phyloP scores from a whole-genome alignment of 2,797 vertebrate species.

The Fistularia commersonii region DNA sequence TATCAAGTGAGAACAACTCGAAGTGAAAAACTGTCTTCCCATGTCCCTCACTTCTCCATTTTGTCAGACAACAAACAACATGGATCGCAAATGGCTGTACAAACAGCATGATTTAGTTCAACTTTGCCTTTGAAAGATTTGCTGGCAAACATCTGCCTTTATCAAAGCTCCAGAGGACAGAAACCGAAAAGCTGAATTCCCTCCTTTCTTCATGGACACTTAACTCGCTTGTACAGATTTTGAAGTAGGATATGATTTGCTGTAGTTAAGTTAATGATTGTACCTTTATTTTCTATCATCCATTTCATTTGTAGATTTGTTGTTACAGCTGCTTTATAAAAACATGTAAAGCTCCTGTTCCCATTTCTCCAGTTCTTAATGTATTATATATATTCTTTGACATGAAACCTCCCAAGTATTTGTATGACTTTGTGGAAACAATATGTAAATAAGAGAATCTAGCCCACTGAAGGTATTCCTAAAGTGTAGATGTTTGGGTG shows the following conservation, averaged over 20 bases:
- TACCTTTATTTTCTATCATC: slow-evolving; percentile 58
- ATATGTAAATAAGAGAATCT: slow-evolving; percentile 76
- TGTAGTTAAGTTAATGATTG: slow-evolving; percentile 59
- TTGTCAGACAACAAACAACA: slow-evolving; percentile 27
- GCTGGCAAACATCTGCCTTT: slow-evolving; percentile 36
- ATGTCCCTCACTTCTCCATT: slow-evolving; percentile 23
- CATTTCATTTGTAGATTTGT: slow-evolving; percentile 78
- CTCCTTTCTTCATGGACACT: slow-evolving; percentile 40
- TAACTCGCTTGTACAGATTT: slow-evolving; percentile 66
- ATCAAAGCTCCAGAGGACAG: slow-evolving; percentile 28
- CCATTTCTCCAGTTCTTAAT: slow-evolving; percentile 57
- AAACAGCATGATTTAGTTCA: slow-evolving; percentile 52
- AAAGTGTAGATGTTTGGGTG: slow-evolving; percentile 66
- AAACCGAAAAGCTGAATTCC: slow-evolving; percentile 36
- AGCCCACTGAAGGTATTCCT: slow-evolving; percentile 62
- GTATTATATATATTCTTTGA: slow-evolving; percentile 75
- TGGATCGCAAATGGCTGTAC: slow-evolving; percentile 52
- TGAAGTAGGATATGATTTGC: slow-evolving; percentile 64
- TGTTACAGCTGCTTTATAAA: slow-evolving; percentile 77
- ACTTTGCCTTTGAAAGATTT: slow-evolving; percentile 44
- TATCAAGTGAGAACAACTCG: slow-evolving; percentile 85
- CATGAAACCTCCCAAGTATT: slow-evolving; percentile 71
- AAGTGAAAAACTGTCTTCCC: slow-evolving; percentile 63
- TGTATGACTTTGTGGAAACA: slow-evolving; percentile 71
- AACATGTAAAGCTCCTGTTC: slow-evolving; percentile 48